Percentiles rank a stretch among this genome's conserved stretches.
Conservation (phyloP, 2,888 invertebrate species). For the Thyatira batis region DNA sequence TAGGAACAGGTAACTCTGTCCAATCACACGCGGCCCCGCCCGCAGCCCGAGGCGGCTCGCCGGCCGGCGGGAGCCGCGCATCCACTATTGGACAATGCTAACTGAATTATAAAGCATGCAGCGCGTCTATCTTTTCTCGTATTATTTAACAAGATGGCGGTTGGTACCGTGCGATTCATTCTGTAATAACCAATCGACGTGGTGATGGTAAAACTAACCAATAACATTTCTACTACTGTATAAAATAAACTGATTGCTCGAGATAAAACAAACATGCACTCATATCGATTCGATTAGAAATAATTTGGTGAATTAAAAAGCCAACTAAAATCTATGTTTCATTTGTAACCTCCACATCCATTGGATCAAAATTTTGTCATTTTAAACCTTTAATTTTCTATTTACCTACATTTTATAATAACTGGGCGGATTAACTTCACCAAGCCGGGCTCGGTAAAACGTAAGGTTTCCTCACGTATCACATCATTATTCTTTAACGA, state of each 20-base stretch:
- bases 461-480: no score
- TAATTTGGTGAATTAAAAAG: background rate
- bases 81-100: conserved; percentile 25
- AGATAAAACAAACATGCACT: background rate
- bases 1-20: conserved; percentile 23
- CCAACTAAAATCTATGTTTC: no score
- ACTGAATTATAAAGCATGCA: conserved; percentile 23
- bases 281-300: background rate
- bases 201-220: background rate
- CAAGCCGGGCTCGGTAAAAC: no score
- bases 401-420: no score
- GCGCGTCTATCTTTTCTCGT: conserved; percentile 17
- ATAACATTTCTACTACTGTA: no score
- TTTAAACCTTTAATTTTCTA: no score
- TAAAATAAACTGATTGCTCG: no score
- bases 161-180: background rate
- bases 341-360: no score
- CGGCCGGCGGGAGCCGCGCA: conserved; percentile 21
- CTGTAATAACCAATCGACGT: background rate
- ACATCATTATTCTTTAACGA: no score
- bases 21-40: conserved; percentile 18
- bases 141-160: conserved; percentile 6
- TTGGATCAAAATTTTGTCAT: no score
- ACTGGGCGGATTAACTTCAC: no score
- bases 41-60: conserved; percentile 20